A percentile compares a stretch with the other conserved stretches of the same genome.
These are phyloP conservation scores for Drosophila bocki DNA, from an alignment of 1,140 invertebrate genomes.

Conservation along the genomic window DNA sequence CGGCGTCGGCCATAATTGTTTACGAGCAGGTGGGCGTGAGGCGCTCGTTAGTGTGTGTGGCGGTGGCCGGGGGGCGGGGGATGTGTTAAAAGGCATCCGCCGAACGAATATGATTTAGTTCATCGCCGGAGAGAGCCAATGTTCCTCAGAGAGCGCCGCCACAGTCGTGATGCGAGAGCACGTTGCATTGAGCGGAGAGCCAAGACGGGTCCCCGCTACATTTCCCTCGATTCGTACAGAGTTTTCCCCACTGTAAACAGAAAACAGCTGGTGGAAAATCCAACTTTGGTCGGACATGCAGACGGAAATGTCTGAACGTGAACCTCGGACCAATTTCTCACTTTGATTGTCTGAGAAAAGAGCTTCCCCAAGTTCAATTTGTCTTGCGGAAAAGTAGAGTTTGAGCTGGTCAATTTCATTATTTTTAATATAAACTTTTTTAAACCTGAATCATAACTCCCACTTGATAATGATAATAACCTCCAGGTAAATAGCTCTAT, in stretches of 20 bases:
- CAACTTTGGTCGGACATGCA: not conserved
- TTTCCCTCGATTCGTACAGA: constrained; percentile 13
- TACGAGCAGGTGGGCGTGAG: constrained; percentile 71
- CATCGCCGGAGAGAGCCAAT: constrained; percentile 13
- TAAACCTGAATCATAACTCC: constrained; percentile 41
- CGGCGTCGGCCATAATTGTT: constrained; percentile 82
- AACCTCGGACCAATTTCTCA: constrained; percentile 9
- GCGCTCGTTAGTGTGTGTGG: constrained; percentile 31
- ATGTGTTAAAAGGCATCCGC: constrained; percentile 58
- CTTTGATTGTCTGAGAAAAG: not conserved
- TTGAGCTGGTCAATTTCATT: not conserved
- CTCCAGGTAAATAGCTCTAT: constrained; percentile 48
- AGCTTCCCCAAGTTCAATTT: constrained; percentile 4
- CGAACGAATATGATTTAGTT: constrained; percentile 45
- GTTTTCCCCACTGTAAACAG: constrained; percentile 60
- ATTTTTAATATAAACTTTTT: not conserved
- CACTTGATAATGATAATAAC: constrained; percentile 27
- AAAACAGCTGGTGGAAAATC: constrained; percentile 68
- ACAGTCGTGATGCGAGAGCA: constrained; percentile 1
- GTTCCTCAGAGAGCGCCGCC: constrained; percentile 1
- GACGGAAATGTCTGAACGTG: constrained; percentile 13
- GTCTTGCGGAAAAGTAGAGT: not conserved
- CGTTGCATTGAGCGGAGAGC: not conserved
- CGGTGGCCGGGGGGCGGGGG: not conserved
- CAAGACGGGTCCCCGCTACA: not conserved